A percentile compares a stretch with the other conserved stretches of the same genome.
Conservation (phyloP, 2,888 invertebrate genomes). For the Brenthis hecate region DNA sequence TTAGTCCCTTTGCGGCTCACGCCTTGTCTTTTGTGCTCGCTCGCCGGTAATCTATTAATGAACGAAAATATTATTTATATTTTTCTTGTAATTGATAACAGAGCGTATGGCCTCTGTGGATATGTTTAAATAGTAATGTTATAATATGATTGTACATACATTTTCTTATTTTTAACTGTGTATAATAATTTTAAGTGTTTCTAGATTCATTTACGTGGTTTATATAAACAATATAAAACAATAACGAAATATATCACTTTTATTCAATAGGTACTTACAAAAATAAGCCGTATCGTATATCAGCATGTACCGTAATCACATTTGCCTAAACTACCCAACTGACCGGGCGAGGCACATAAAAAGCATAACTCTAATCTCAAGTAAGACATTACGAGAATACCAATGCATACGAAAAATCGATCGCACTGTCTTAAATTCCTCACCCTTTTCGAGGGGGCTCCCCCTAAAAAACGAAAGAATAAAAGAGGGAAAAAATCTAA, state of each 20-base stretch:
- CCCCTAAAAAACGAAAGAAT: slow-evolving; percentile 82
- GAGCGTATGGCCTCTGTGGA: slow-evolving; percentile 1
- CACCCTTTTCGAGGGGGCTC: slow-evolving; percentile 82
- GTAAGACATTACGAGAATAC: slow-evolving; percentile 82
- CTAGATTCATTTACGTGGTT: background rate
- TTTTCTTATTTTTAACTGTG: background rate
- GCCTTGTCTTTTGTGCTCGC: slow-evolving; percentile 65
- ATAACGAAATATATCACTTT: background rate
- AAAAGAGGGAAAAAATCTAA: slow-evolving; percentile 83
- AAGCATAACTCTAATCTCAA: slow-evolving; percentile 80
- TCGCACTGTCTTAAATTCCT: slow-evolving; percentile 82
- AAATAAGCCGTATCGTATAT: slow-evolving; percentile 25
- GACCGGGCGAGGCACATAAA: slow-evolving; percentile 45
- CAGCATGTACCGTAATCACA: slow-evolving; percentile 36
- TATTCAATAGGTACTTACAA: slow-evolving; percentile 1
- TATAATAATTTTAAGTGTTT: background rate
- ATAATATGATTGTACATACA: background rate
- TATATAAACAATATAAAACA: background rate
- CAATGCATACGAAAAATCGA: slow-evolving; percentile 83
- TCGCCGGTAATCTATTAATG: slow-evolving; percentile 78
- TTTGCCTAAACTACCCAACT: slow-evolving; percentile 24
- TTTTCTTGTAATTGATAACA: slow-evolving; percentile 28
- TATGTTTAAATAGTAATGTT: background rate
- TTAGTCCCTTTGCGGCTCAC: slow-evolving; percentile 74
- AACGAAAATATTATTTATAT: slow-evolving; percentile 55